A percentile compares a stretch with the other conserved stretches of the same genome.
phyloP scores from a whole-genome alignment of 1,140 invertebrate species.

The Temnothorax longispinosus region DNA sequence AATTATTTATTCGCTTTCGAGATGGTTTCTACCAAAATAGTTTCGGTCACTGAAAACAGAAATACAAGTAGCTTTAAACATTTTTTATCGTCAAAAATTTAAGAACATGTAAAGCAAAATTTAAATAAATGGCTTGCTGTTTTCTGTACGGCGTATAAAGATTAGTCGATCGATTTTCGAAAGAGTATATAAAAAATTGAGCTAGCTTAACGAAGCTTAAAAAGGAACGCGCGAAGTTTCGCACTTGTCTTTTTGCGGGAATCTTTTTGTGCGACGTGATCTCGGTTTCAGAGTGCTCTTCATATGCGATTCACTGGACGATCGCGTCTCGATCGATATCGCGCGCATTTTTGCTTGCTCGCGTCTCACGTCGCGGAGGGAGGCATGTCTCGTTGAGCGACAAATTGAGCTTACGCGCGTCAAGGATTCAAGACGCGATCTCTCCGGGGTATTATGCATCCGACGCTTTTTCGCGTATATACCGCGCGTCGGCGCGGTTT shows the following conservation, averaged over 20 bases:
- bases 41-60: background rate
- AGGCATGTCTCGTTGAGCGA: background rate
- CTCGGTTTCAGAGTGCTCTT: background rate
- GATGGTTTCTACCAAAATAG: background rate
- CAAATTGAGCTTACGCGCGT: slow-evolving; percentile 43
- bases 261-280: slow-evolving; percentile 45
- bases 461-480: slow-evolving; percentile 25
- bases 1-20: background rate
- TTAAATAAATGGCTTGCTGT: slow-evolving; percentile 57
- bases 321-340: slow-evolving; percentile 26
- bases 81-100: slow-evolving; percentile 74
- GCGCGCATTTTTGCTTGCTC: slow-evolving; percentile 20
- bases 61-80: slow-evolving; percentile 60
- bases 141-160: slow-evolving; percentile 46
- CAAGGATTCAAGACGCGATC: slow-evolving; percentile 7
- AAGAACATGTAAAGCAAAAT: slow-evolving; percentile 69
- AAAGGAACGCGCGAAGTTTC: slow-evolving; percentile 60
- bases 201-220: slow-evolving; percentile 74
- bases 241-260: slow-evolving; percentile 60
- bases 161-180: slow-evolving; percentile 66
- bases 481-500: background rate
- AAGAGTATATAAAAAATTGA: slow-evolving; percentile 67
- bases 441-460: slow-evolving; percentile 19
- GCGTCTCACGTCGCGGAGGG: background rate
- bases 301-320: background rate